A percentile compares a stretch with the other conserved stretches of the same genome.
Conservation (phyloP, 2,888 invertebrate species). For the Drosophila crucigera region DNA sequence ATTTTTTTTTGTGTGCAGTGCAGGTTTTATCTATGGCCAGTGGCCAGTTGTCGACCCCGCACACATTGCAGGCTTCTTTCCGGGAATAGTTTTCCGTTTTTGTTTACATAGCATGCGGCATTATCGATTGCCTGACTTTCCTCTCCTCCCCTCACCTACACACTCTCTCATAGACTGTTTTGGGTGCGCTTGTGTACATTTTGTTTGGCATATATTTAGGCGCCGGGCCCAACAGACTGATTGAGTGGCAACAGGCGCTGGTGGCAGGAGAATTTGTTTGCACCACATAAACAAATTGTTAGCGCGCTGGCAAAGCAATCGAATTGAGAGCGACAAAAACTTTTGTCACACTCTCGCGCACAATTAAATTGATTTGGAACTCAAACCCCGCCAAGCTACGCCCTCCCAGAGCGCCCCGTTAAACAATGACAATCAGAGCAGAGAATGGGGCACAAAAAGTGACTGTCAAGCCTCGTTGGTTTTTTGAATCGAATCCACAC, state of each 20-base stretch:
- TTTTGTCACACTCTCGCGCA: slow-evolving; percentile 66
- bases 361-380: slow-evolving; percentile 68
- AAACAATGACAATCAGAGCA: slow-evolving; percentile 71
- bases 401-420: not conserved
- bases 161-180: not conserved
- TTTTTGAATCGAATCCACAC: slow-evolving; percentile 18
- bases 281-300: slow-evolving; percentile 62
- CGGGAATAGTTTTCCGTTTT: slow-evolving; percentile 51
- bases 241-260: slow-evolving; percentile 37
- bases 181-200: not conserved
- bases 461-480: slow-evolving; percentile 49
- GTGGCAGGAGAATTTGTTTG: slow-evolving; percentile 41
- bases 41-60: not conserved
- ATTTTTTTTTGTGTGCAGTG: slow-evolving; percentile 2
- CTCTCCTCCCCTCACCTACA: slow-evolving; percentile 4
- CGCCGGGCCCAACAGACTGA: slow-evolving; percentile 13
- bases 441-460: slow-evolving; percentile 36
- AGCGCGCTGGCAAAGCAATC: slow-evolving; percentile 16
- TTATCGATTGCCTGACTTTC: slow-evolving; percentile 52
- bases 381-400: slow-evolving; percentile 12
- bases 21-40: not conserved
- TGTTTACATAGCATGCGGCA: slow-evolving; percentile 45
- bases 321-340: slow-evolving; percentile 26
- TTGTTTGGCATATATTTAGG: slow-evolving; percentile 48
- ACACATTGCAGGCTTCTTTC: slow-evolving; percentile 62